Base-by-base conservation (phyloP, 2,888 invertebrate species). In the Calliopum simillimum region DNA sequence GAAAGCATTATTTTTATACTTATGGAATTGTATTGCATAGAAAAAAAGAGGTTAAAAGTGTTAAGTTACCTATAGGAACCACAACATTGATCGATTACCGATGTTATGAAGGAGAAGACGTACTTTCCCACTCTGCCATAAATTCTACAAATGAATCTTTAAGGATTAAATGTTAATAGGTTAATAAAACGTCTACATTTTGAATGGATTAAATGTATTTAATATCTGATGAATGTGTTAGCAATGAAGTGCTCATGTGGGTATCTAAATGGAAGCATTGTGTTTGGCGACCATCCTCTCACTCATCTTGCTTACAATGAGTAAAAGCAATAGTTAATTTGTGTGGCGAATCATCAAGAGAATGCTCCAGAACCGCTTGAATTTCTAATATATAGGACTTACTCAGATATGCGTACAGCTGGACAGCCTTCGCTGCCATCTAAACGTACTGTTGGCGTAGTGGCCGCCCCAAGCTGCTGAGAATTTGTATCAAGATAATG, bases 331-430 rank as follows among this genome's bases (percentile, higher is more conserved):
- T 33, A 33, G 14, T 44, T 61, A n/a, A 13, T 33, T 67, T 65
- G 53, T 21, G 16, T 51, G 13, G 51, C 19, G 21, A 13, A 16
- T 56, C 46, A 47, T 11, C 8, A 56, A 47, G 23, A 43, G 19
- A 51, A 23, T 23, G 41, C n/a, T 33, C 33, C 33, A 33, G 33
- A 33, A 33, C 33, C 33, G 33, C 8, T 33, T 4, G 33, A 33
- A 8, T 33, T 33, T 33, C 23, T 13, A 1, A 62, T 11, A 41
- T 2, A n/a, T 8, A 33, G 19, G 51, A 79, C 83, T 84, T 86
- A 92, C 92, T 92, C 91, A 73, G 92, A 91, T 79, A 93, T 93
- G 73, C 92, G 89, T 67, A 93, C 88, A 70, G 91, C 91, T 74
- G 89, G 88, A 81, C 89, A 89, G 1, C 78, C 73, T 19, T 80